Conservation (phyloP, 2,888 invertebrate species). For the Toxonevra muliebris region DNA sequence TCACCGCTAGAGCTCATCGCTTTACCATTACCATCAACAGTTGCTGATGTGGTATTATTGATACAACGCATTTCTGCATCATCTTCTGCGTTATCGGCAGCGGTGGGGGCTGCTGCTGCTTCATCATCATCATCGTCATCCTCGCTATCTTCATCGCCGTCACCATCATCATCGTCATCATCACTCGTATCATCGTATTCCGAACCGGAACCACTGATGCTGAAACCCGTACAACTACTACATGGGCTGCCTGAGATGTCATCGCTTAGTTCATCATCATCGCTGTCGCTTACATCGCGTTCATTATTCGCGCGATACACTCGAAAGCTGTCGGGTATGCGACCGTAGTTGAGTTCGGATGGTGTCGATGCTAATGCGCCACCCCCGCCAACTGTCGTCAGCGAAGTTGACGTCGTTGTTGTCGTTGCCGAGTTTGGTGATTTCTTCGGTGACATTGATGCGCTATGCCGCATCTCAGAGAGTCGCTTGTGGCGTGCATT, state of each 20-base stretch:
- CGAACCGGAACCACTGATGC: constrained; percentile 61
- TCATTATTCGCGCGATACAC: constrained; percentile 67
- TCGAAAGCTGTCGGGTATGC: constrained; percentile 68
- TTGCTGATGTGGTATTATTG: constrained; percentile 49
- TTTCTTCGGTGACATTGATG: constrained; percentile 61
- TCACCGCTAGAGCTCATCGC: constrained; percentile 29
- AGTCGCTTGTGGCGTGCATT: constrained; percentile 58
- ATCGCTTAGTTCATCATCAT: constrained; percentile 56
- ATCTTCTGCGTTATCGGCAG: constrained; percentile 39
- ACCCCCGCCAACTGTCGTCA: constrained; percentile 25
- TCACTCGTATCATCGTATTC: constrained; percentile 62
- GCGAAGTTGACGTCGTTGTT: constrained; percentile 29
- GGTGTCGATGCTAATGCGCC: constrained; percentile 17
- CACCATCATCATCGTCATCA: constrained; percentile 63
- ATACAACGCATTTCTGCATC: constrained; percentile 40
- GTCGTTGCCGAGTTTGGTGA: constrained; percentile 49
- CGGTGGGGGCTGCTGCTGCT: constrained; percentile 44
- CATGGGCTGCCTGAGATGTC: constrained; percentile 62
- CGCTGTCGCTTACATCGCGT: constrained; percentile 62
- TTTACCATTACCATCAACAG: constrained; percentile 38
- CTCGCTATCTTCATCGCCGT: constrained; percentile 56
- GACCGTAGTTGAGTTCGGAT: constrained; percentile 49
- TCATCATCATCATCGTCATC: constrained; percentile 56
- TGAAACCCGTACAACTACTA: constrained; percentile 64
- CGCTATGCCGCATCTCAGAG: constrained; percentile 52